Base-by-base conservation (phyloP, 2,797 vertebrate genomes). In the Halcyon badia region DNA sequence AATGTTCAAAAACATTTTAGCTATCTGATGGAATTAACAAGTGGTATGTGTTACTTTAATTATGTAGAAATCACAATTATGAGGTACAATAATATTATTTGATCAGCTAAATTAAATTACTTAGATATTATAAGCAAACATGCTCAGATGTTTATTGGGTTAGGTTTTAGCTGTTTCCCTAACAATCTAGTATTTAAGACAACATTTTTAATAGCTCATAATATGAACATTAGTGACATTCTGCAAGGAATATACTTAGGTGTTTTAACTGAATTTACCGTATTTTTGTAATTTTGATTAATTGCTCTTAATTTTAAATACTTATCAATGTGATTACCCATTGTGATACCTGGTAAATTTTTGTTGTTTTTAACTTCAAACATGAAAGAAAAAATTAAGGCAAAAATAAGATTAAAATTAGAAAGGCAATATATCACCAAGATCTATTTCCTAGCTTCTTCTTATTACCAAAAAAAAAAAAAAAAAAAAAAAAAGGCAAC, bases 161-260 rank as follows among this genome's bases (percentile, higher is more conserved):
- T 84, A 88, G 30, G 30, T 81, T 97, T 95, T 81, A 94, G 87
- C 94, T 95, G 49, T 93, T 92, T 89, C 82, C 77, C 25, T 89
- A 89, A 93, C 4, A 4, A 79, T 35, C 25, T 19, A 75, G 7
- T 75, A 81, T 94, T 94, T 94, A 71, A 86, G 54, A 56, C 90
- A 65, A 91, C 28, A 93, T 42, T 87, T 97, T 92, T 94, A 89
- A 93, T 96, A 75, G 41, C 13, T 89, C 83, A 93, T 82, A 64
- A 80, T 83, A 48, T 10, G 12, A 94, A 87, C 14, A 17, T 24
- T 88, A 91, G 86, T 86, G n/a, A 16, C 21, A 91, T 83, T 96
- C 58, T 46, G 7, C 15, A 96, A 85, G 14, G 13, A 54, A 71
- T 56, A 54, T 61, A 6, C 73, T 91, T 75, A n/a, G 9, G 25